Evolutionary conservation across 2,113 vertebrate species (phyloP), one percentile per base, ranked within the genome.

Genomic region (Esox niger): DNA sequence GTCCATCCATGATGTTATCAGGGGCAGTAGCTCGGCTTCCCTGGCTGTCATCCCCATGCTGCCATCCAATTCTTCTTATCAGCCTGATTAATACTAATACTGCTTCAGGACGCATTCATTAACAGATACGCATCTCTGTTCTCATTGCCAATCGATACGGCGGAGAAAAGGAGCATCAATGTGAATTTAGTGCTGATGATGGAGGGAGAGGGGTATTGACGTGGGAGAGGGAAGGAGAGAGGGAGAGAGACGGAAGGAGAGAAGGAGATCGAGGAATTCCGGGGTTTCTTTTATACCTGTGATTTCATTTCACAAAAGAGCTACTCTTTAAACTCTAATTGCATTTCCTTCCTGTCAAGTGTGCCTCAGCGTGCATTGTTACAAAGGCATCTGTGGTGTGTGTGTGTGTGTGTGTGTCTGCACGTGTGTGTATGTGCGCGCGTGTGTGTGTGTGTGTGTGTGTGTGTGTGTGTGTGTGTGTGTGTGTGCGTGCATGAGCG

Each of bases 61-160:
- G 93, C 93, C 95, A 96, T 97, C 95, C 97, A 98, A 98, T 99
- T 97, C 96, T 95, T 99, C 96, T 99, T 99, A 99, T 99, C 97
- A 96, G 93, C 95, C 96, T 99, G 97, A 99, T 99, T 99, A 99
- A 99, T 98, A 98, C 96, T 96, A 97, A 95, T 93, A 94, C 96
- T 94, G 96, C 96, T 97, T 95, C 95, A 95, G 96, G 95, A 98
- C 93, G 96, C 97, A 99, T 99, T 99, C 98, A 99, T 99, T 99
- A 99, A 99, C 97, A 99, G 97, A 99, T 99, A 99, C 95, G 94
- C 97, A 98, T 97, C 95, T 96, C 94, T 94, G 93, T 96, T 99
- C 97, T 98, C 96, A 97, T 98, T 97, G 93, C 95, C 90, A 95
- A 99, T 99, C 97, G 93, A 99, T 99, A 95, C 90, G 64, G 57